Conservation (phyloP, 1,140 invertebrate genomes). For the Danaus melanippus region DNA sequence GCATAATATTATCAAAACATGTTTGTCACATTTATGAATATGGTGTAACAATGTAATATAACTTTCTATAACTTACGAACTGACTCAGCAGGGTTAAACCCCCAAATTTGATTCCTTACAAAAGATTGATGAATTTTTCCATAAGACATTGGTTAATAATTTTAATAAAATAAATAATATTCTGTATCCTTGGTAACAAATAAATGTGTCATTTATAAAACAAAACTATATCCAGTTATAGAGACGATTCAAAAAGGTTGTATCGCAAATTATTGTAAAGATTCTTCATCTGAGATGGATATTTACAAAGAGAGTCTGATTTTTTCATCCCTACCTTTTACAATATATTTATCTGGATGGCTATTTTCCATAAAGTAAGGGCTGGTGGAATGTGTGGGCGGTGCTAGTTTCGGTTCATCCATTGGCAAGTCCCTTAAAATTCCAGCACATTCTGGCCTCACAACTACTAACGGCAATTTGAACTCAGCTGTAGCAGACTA, state of each 20-base stretch:
- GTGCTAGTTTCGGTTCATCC: slow-evolving; percentile 72
- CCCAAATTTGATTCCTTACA: slow-evolving; percentile 63
- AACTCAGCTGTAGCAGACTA: slow-evolving; percentile 77
- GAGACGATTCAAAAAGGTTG: too few relatives aligned
- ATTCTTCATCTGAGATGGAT: too few relatives aligned
- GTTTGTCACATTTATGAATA: too few relatives aligned
- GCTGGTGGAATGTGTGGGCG: slow-evolving; percentile 71
- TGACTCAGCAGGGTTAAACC: slow-evolving; percentile 54
- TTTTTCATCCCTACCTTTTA: slow-evolving; percentile 62
- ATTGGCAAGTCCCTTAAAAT: slow-evolving; percentile 73
- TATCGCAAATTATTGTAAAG: too few relatives aligned
- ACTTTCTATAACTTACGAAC: slow-evolving; percentile 39
- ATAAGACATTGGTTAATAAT: slow-evolving; percentile 43
- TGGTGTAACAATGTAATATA: not conserved
- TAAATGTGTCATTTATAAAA: too few relatives aligned
- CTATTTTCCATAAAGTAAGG: slow-evolving; percentile 80
- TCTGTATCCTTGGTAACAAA: too few relatives aligned
- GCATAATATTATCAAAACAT: too few relatives aligned
- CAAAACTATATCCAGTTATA: too few relatives aligned
- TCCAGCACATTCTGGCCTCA: slow-evolving; percentile 76
- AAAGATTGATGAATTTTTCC: slow-evolving; percentile 56
- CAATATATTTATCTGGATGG: slow-evolving; percentile 77
- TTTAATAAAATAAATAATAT: not conserved
- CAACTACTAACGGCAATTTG: slow-evolving; percentile 76
- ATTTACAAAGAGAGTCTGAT: too few relatives aligned